Base-by-base conservation (phyloP, 2,113 vertebrate species). In the Pitta sordida region DNA sequence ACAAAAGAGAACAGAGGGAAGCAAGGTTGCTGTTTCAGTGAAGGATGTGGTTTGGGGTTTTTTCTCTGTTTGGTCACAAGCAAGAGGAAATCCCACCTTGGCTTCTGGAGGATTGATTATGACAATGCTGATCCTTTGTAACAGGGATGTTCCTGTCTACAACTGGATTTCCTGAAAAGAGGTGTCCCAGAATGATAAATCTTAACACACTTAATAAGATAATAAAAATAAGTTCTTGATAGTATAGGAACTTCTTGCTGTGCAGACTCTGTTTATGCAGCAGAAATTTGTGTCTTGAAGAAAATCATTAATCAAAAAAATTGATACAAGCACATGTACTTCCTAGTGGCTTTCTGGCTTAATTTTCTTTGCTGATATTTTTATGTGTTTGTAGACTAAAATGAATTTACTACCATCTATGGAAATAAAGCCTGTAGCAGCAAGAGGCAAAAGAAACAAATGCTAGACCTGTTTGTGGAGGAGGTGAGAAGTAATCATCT, bases 111-210 rank as follows among this genome's bases (percentile, higher is more conserved):
- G 12, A 68, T 20, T 65, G 59, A 22, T 85, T 46, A 36, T 41
- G 44, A 23, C 43, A 29, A 16, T 1, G 2, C 39, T 0, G 0
- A n/a, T 76, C 20, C 27, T 34, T 63, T 53, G 17, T 58, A 73
- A 77, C 18, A 68, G 39, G 17, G 30, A 26, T 77, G 41, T 36
- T 67, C 21, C 17, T 51, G 23, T 53, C 36, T 81, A 24, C 21
- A 76, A 16, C 36, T 43, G 46, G 18, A 44, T 76, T 70, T 70
- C 55, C 68, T 60, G n/a, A 71, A 68, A 76, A 84, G 48, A 84
- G 5, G 7, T 49, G 24, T 71, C 21, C 34, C 17, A 16, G 44
- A 88, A 84, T 81, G 59, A 37, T 81, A 64, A 76, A 52, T 52
- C 23, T 68, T 88, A 62, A 36, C 22, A 20, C 0, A 2, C 23